These are phyloP conservation scores for Capricornis sumatraensis DNA, from an alignment of 2,113 vertebrate species.

Conservation along the genomic window DNA sequence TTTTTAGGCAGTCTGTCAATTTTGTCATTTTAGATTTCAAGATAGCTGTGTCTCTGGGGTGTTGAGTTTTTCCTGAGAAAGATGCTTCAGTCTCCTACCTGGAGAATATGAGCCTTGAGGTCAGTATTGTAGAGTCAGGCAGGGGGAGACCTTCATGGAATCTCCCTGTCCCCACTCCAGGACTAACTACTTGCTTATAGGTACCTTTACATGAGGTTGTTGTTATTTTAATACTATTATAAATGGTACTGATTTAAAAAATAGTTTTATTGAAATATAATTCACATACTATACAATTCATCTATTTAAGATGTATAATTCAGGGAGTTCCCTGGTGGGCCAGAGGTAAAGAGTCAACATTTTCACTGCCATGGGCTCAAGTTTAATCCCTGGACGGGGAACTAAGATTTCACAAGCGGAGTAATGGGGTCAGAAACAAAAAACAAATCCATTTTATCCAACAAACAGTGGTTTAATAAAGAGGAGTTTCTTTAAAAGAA, in stretches of 20 bases:
- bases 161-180: background rate
- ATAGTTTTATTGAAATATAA: background rate
- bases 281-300: background rate
- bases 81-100: background rate
- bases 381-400: background rate
- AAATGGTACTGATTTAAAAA: background rate
- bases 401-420: background rate
- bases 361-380: background rate
- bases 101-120: background rate
- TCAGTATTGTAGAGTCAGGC: background rate
- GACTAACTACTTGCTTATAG: background rate
- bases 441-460: background rate
- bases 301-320: background rate
- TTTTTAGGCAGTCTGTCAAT: background rate
- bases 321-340: background rate
- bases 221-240: background rate
- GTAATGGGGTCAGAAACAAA: background rate
- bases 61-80: background rate
- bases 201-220: background rate
- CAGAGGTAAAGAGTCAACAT: background rate
- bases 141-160: background rate
- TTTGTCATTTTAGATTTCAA: background rate
- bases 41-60: background rate
- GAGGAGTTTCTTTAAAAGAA: background rate
- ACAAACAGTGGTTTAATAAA: background rate